Evolutionary conservation across 2,797 vertebrate species (phyloP).

Genomic region (Distichodus sexfasciatus): DNA sequence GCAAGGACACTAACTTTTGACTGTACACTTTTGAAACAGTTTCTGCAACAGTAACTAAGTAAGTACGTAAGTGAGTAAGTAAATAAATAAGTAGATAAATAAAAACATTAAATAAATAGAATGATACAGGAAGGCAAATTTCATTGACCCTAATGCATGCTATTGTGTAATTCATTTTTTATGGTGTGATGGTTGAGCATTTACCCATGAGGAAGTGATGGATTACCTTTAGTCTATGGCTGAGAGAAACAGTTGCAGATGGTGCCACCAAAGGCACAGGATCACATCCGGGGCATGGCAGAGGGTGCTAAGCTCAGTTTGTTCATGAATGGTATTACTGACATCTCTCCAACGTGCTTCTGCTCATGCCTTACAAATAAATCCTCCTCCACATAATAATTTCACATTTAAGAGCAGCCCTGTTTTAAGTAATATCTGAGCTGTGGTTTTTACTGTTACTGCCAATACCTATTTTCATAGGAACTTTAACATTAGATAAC

Average conservation of each 20-base stretch:
- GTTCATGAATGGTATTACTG: conserved; percentile 26
- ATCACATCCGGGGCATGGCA: conserved; percentile 27
- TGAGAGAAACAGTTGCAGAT: conserved; percentile 18
- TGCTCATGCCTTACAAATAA: conserved; percentile 2
- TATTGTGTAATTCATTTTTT: neutral
- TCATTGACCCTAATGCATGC: neutral
- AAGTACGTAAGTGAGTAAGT: no score
- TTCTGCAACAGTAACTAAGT: no score
- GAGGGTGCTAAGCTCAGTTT: conserved; percentile 49
- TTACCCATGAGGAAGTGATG: neutral
- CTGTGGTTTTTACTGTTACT: no score
- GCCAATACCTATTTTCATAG: no score
- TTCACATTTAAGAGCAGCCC: no score
- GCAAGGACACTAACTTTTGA: no score
- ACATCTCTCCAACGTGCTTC: conserved; percentile 1
- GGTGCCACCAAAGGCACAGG: conserved; percentile 7
- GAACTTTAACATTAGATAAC: no score
- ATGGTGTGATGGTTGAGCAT: neutral
- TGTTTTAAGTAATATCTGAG: no score
- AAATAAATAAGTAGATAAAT: no score
- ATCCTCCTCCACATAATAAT: conserved; percentile 7
- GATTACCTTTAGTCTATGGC: neutral
- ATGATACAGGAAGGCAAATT: neutral
- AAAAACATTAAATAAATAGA: neutral
- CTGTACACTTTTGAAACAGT: no score